Base-by-base conservation (phyloP, 2,113 vertebrate species). In the Crotophaga sulcirostris region DNA sequence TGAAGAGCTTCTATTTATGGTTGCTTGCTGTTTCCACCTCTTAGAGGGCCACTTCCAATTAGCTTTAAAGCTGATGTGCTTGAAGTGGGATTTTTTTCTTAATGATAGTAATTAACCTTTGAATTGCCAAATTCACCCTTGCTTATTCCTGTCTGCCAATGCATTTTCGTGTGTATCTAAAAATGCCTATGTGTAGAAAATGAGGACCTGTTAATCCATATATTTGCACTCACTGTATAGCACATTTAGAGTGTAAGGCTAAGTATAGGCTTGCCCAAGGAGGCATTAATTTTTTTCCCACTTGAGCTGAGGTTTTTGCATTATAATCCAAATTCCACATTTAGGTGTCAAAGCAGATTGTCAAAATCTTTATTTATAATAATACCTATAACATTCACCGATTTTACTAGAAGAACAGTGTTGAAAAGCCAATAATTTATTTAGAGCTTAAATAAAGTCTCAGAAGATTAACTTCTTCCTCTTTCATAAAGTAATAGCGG, bases 1-100 rank as follows among this genome's bases (percentile, higher is more conserved):
- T 92, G 75, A 74, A 96, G 81, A 85, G 91, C 68, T 92, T 87
- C 96, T 97, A 92, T 95, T 96, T 95, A 55, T 90, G 84, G 55
- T 78, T 87, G 9, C 38, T 36, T 3, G 3, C 75, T 91, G 60
- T 75, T 96, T 94, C 95, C 75, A 89, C 64, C 64, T 96, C 92
- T 92, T 44, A 76, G 66, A 87, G 49, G 16, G 56, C 38, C n/a
- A 76, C 88, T 92, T 96, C 60, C 68, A 92, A 8, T 40, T 34
- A 75, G 56, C 81, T 89, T 95, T 87, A 92, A 74, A 62, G 60
- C 44, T 74, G 67, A 66, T 80, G 86, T 96, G 80, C 36, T 40
- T 79, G 44, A 77, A 93, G 92, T 45, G 79, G 33, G 56, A 49
- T 70, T 80, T 94, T 95, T 95, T 87, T 21, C 42, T 87, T 68